phyloP scores from a whole-genome alignment of 2,888 invertebrate genomes.

The Xylophagus ater region DNA sequence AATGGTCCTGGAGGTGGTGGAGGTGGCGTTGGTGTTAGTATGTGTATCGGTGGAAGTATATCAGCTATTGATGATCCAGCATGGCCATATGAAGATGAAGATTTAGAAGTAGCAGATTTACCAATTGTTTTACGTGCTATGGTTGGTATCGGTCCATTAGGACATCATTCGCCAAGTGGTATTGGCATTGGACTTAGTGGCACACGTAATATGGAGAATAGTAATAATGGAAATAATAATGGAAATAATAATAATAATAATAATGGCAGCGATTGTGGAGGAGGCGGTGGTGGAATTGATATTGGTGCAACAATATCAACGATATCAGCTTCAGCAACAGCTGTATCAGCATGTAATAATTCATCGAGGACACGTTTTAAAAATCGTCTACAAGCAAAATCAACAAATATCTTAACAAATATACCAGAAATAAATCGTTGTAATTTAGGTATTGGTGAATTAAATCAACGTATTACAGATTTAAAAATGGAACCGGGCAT shows the following conservation, averaged over 20 bases:
- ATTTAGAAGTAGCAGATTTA: conserved; percentile 56
- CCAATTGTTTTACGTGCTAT: conserved; percentile 72
- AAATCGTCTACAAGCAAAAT: conserved; percentile 49
- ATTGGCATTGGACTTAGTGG: conserved; percentile 23
- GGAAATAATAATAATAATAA: background rate
- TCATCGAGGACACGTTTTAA: conserved; percentile 49
- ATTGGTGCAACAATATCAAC: no score
- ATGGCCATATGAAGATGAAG: conserved; percentile 47
- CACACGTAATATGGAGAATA: background rate
- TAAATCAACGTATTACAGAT: conserved; percentile 60
- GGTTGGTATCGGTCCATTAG: conserved; percentile 50
- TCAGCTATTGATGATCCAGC: conserved; percentile 39
- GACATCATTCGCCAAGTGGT: conserved; percentile 4
- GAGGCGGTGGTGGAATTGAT: conserved; percentile 20
- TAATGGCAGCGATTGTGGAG: background rate
- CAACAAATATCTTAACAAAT: conserved; percentile 41
- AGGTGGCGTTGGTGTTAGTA: no score
- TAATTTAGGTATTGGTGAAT: conserved; percentile 47
- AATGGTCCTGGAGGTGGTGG: no score
- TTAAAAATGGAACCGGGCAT: conserved; percentile 54
- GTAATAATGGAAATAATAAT: background rate
- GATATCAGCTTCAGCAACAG: conserved; percentile 1
- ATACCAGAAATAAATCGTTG: conserved; percentile 37
- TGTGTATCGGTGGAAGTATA: conserved; percentile 17
- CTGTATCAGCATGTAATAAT: conserved; percentile 10